Base-by-base conservation (phyloP, 2,888 invertebrate genomes). In the Laspeyria flexula region DNA sequence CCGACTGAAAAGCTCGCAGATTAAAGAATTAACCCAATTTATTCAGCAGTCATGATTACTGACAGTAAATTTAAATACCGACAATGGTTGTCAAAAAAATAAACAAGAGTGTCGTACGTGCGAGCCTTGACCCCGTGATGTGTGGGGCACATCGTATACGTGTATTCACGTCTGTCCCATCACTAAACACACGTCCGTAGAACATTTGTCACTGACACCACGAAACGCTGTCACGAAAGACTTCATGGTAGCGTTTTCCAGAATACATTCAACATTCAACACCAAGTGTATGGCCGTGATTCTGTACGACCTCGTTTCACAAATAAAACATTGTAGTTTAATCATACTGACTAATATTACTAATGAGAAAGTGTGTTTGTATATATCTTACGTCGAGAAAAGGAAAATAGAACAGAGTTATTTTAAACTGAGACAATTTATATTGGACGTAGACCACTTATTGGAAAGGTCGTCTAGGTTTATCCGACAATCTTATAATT, bases 281-380 rank as follows among this genome's bases (percentile, higher is more conserved):
- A 25, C 25, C 25, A 41, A 59, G 15, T 5, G 31, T 15, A 1
- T 34, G 42, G 15, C 30, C 34, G 18, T 37, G 43, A 50, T 51
- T 48, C 43, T 43, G 29, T 33, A 39, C 34, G 51, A 30, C 60
- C 48, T 62, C 37, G 33, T 44, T 40, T 56, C 34, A 41, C 27
- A 59, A 65, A 63, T 60, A 60, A 52, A 53, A 55, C 61, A 55
- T 48, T 58, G 33, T 41, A 41, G 34, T 60, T 43, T 49, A 49
- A 60, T 55, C 41, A 52, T 44, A 10, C 31, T 15, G 49, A 63
- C 54, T 59, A 39, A 46, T 43, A 51, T 35, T 48, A 42, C n/a
- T 44, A 25, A 25, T 7, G 25, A 25, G 25, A 25, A 25, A 7
- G 25, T 7, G 18, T 5, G 18, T 18, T 18, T 18, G 18, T 18